Percentiles rank a stretch among this genome's conserved stretches.
Evolutionary conservation across 2,888 invertebrate species (phyloP).

Genomic region (Conops quadrifasciatus): DNA sequence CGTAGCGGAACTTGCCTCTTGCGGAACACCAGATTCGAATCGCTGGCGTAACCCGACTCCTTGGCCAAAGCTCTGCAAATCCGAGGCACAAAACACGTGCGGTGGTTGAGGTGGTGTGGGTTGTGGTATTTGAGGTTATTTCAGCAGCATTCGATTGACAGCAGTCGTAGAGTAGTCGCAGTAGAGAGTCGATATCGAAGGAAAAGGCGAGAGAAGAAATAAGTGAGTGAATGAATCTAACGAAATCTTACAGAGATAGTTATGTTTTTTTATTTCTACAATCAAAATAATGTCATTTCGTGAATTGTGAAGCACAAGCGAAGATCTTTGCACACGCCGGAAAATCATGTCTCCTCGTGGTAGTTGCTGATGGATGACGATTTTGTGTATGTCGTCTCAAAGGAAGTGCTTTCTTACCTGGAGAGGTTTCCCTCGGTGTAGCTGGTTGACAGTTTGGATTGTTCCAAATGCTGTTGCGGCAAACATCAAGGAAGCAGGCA

Average conservation of each 20-base stretch:
- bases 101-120: neutral
- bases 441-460: constrained; percentile 73
- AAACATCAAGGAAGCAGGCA: neutral
- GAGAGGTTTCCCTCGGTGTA: constrained; percentile 81
- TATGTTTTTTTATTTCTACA: neutral
- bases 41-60: constrained; percentile 91
- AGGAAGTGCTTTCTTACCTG: constrained; percentile 68
- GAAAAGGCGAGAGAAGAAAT: neutral
- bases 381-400: neutral
- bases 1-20: constrained; percentile 74
- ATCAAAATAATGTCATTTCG: no score
- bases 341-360: no score
- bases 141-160: neutral
- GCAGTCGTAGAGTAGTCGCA: neutral
- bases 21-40: constrained; percentile 86
- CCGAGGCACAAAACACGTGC: neutral
- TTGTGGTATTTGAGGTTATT: neutral
- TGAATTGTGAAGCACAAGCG: no score
- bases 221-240: neutral
- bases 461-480: constrained; percentile 72
- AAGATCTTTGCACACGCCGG: no score
- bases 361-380: no score
- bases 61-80: constrained; percentile 78
- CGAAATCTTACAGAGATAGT: neutral
- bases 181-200: neutral